Evolutionary conservation across 2,797 vertebrate genomes (phyloP).

Genomic region (Poecilia wingei): DNA sequence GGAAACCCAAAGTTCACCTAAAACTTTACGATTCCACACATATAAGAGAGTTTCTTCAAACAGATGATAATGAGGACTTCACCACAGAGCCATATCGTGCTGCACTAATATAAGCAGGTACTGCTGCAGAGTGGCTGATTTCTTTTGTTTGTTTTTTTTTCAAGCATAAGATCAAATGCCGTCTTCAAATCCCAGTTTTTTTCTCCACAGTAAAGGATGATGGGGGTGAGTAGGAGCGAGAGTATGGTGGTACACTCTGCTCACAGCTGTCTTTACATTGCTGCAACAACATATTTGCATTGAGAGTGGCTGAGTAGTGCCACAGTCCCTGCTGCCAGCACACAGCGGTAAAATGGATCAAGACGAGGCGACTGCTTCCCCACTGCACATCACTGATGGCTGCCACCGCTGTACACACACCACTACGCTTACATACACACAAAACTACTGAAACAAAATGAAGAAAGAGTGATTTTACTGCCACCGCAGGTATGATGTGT

Average conservation of each 20-base stretch:
- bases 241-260: background rate
- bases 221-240: background rate
- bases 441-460: conserved; percentile 3
- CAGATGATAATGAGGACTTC: background rate
- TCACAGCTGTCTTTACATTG: background rate
- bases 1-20: background rate
- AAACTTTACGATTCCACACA: background rate
- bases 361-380: conserved; percentile 9
- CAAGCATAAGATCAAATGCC: background rate
- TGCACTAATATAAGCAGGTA: background rate
- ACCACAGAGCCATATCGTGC: background rate
- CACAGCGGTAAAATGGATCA: conserved; percentile 18
- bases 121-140: background rate
- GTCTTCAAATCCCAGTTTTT: background rate
- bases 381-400: background rate
- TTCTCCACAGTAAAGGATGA: background rate
- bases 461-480: background rate
- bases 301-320: conserved; percentile 2
- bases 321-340: conserved; percentile 7
- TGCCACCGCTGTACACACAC: background rate
- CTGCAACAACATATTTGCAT: conserved; percentile 7
- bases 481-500: background rate
- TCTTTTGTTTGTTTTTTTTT: background rate
- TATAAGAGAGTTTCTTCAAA: background rate
- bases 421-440: background rate